Conservation (phyloP, 2,888 invertebrate genomes). For the Pinctada fucata region DNA sequence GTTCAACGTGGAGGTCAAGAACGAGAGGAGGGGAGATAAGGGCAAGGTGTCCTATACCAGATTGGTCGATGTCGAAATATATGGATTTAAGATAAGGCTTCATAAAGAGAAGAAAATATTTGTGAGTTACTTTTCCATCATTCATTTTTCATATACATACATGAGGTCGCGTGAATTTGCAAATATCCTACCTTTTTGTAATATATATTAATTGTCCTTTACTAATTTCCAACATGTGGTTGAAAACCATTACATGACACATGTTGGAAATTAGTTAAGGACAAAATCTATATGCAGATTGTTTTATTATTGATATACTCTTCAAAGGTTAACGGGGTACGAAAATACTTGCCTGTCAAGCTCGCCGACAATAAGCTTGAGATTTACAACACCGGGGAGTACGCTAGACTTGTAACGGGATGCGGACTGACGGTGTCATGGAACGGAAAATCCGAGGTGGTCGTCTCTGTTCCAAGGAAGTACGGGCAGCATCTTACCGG, state of each 20-base stretch:
- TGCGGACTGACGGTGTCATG: constrained; percentile 44
- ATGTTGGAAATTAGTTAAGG: too few species aligned
- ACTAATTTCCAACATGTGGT: too few species aligned
- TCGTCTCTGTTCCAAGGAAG: constrained; percentile 37
- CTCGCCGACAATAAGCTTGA: constrained; percentile 12
- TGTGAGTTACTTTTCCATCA: neutral
- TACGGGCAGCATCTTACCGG: constrained; percentile 39
- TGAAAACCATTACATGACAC: too few species aligned
- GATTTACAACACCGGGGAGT: constrained; percentile 35
- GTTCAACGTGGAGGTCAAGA: constrained; percentile 39
- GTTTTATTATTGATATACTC: too few species aligned
- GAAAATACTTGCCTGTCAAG: constrained; percentile 27
- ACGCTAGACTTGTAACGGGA: constrained; percentile 33
- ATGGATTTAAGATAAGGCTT: constrained; percentile 26
- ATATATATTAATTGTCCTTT: too few species aligned
- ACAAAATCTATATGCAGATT: too few species aligned
- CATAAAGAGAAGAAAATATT: constrained; percentile 28
- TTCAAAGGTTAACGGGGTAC: constrained; percentile 27
- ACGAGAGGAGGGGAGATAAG: constrained; percentile 23
- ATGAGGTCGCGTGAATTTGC: too few species aligned
- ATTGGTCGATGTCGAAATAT: constrained; percentile 29
- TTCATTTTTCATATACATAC: too few species aligned
- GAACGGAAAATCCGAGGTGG: constrained; percentile 39
- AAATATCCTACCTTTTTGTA: too few species aligned
- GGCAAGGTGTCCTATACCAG: constrained; percentile 29